These are phyloP conservation scores for Myrmophylax atrothorax DNA, from an alignment of 2,113 vertebrate species.

Conservation along the genomic window DNA sequence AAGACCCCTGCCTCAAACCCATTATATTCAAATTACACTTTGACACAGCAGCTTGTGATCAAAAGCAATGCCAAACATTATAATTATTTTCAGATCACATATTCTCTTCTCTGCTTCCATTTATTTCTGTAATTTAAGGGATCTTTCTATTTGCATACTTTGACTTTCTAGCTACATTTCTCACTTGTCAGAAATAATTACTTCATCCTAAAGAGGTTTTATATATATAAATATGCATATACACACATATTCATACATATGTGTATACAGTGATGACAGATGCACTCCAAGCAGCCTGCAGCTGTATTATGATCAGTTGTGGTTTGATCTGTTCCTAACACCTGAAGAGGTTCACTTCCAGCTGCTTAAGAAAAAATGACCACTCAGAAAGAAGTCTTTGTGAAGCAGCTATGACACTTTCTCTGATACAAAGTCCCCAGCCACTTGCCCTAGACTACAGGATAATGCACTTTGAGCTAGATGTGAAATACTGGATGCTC, in stretches of 20 bases:
- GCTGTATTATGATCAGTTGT: background rate
- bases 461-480: background rate
- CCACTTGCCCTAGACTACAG: background rate
- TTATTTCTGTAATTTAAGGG: background rate
- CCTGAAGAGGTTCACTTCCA: background rate
- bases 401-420: background rate
- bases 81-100: slow-evolving; percentile 15
- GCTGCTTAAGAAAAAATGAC: background rate
- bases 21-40: slow-evolving; percentile 8
- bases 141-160: background rate
- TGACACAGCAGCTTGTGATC: background rate
- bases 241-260: rapidly evolving
- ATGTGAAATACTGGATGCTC: background rate
- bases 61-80: background rate
- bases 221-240: background rate
- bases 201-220: background rate
- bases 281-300: background rate
- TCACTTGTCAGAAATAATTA: background rate
- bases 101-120: background rate
- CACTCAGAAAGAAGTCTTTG: background rate
- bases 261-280: background rate
- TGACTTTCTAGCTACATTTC: background rate
- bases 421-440: background rate
- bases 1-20: slow-evolving; percentile 9
- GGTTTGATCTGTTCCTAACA: background rate